These are phyloP conservation scores for Aurelia aurita DNA, from an alignment of 30 jellyfish, hydroid and myxozoan species.

Conservation along the genomic window DNA sequence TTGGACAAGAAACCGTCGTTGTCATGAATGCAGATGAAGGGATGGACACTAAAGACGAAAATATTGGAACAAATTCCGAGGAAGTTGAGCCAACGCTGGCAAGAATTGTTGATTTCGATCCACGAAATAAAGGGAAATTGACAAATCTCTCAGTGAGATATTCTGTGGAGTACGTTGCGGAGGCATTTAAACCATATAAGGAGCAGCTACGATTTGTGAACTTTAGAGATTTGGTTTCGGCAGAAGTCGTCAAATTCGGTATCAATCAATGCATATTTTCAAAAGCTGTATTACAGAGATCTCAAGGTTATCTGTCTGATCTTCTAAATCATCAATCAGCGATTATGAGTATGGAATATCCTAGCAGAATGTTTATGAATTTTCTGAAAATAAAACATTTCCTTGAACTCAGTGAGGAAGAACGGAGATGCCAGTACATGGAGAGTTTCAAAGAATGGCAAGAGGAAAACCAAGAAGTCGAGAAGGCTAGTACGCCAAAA, in stretches of 20 bases:
- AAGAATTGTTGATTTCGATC: conserved; percentile 38
- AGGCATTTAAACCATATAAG: conserved; percentile 35
- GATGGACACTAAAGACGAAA: background rate
- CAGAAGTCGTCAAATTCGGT: conserved; percentile 69
- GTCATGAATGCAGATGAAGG: background rate
- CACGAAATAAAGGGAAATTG: conserved; percentile 47
- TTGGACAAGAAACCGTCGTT: background rate
- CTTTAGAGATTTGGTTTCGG: conserved; percentile 63
- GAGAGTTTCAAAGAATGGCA: conserved; percentile 20
- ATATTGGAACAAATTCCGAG: background rate
- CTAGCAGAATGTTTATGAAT: conserved; percentile 63
- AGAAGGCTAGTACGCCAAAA: background rate
- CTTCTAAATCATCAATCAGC: conserved; percentile 57
- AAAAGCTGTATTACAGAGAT: conserved; percentile 68
- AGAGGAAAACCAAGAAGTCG: conserved; percentile 13
- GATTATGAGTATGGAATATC: conserved; percentile 43
- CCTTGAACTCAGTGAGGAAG: conserved; percentile 58
- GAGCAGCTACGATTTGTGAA: conserved; percentile 32
- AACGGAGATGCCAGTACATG: conserved; percentile 56
- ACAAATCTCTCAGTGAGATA: conserved; percentile 6
- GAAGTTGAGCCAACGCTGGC: conserved; percentile 14
- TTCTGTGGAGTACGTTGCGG: conserved; percentile 29
- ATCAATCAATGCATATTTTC: conserved; percentile 92
- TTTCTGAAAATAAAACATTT: conserved; percentile 66
- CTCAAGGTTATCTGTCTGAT: conserved; percentile 97